Evolutionary conservation across 2,888 invertebrate genomes (phyloP), one percentile per base, ranked within the genome.

Genomic region (Escarpia spicata): DNA sequence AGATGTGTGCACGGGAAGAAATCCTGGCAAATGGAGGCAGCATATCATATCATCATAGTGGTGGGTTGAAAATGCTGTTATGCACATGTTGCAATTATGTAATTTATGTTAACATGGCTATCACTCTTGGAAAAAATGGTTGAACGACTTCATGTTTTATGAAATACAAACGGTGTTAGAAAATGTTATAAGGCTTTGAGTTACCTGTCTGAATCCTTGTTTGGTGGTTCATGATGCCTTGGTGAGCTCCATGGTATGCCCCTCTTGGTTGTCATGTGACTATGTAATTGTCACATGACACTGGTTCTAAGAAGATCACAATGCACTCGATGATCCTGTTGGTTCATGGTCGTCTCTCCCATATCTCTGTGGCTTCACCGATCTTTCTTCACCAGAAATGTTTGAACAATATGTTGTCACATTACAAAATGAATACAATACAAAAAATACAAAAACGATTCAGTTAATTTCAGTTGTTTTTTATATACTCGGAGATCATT

Each of bases 31-130:
- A 97, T 94, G 98, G 98, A 15, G 98, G 98, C 95, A 99, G 98
- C 94, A 97, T 99, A 94, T 99, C 99, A 0, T 99, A 99, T 97
- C 99, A 99, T 96, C 99, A 99, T 96, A 99, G 99, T 95, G 95
- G 96, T 96, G 91, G 10, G 45, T 52, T 44, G 9, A 91, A 44
- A n/a, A 91, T 19, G 91, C 3, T 75, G 26, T 75, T n/a, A 75
- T 2, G 6, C 75, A 26, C 6, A 26, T 75, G 6, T 75, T 75
- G 75, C 4, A 75, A 15, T 75, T 75, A 4, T n/a, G 3, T 75
- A 19, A 60, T 9, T 52, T 52, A 52, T 52, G 52, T 15, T 9
- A 52, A 15, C 52, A 52, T 37, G 37, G 37, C 37, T 52, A 12
- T 6, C 75, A 75, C 75, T 75, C 19, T 26, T 19, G 60, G 60